These are phyloP conservation scores for Gallirallus australis DNA, from an alignment of 2,797 vertebrate genomes.

Conservation along the genomic window DNA sequence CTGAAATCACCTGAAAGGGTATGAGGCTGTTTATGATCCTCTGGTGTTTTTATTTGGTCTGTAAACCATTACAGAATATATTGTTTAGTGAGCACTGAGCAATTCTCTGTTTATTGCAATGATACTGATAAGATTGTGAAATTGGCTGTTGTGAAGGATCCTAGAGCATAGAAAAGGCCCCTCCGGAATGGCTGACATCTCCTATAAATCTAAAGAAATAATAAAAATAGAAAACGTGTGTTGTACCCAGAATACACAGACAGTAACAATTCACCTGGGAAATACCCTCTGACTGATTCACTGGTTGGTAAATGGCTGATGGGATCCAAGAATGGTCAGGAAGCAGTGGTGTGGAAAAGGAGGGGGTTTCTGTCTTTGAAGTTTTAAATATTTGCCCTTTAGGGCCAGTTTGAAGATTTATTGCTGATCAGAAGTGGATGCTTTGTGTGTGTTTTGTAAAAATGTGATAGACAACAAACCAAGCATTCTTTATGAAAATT, in stretches of 20 bases:
- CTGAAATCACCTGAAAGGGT: not conserved
- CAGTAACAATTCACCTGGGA: constrained; percentile 17
- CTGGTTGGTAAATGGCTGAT: not conserved
- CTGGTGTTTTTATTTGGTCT: not conserved
- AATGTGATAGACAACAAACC: not conserved
- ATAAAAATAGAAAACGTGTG: not conserved
- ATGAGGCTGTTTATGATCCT: not conserved
- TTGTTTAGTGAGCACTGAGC: not conserved
- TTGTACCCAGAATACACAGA: not conserved
- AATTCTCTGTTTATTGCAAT: not conserved
- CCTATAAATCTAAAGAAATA: constrained; percentile 36
- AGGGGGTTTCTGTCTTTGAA: not conserved
- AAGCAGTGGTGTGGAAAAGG: not conserved
- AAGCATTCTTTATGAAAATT: not conserved
- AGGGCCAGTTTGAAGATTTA: not conserved
- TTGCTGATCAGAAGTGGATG: not conserved
- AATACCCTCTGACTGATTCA: constrained; percentile 23
- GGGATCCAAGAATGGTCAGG: not conserved
- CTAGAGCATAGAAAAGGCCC: not conserved
- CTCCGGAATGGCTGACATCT: not conserved
- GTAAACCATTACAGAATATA: not conserved
- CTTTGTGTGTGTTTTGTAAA: not conserved
- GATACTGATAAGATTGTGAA: not conserved
- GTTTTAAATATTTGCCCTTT: not conserved
- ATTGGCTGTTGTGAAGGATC: not conserved